Conservation (phyloP, 2,888 invertebrate species). For the Phoenoteleia sp. region DNA sequence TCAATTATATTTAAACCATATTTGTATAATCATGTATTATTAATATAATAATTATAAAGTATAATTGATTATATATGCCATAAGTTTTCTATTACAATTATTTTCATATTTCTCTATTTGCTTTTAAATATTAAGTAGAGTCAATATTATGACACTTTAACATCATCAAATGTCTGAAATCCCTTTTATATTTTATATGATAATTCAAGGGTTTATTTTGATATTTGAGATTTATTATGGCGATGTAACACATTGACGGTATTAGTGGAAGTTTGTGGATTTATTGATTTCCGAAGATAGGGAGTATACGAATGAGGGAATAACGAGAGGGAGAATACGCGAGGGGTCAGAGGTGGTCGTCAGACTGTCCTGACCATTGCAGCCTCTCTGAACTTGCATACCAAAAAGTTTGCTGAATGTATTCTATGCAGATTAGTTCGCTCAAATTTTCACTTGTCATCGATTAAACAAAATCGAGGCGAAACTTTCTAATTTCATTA, state of each 20-base stretch:
- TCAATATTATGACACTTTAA: too few relatives aligned
- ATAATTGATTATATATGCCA: too few relatives aligned
- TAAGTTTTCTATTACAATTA: too few relatives aligned
- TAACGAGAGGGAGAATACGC: conserved; percentile 70
- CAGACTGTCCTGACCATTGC: conserved; percentile 68
- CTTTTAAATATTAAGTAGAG: too few relatives aligned
- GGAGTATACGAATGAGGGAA: conserved; percentile 75
- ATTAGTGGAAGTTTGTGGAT: conserved; percentile 49
- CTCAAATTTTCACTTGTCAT: conserved; percentile 10
- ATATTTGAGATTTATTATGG: conserved; percentile 35
- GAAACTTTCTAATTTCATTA: neutral
- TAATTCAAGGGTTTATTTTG: too few relatives aligned
- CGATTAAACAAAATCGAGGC: neutral
- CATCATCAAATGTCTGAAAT: too few relatives aligned
- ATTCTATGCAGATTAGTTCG: conserved; percentile 35
- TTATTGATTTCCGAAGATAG: conserved; percentile 81
- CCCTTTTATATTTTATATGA: too few relatives aligned
- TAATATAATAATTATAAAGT: too few relatives aligned
- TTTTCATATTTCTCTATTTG: too few relatives aligned
- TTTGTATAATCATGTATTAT: too few relatives aligned
- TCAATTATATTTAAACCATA: too few relatives aligned
- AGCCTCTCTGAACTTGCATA: conserved; percentile 52
- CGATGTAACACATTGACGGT: conserved; percentile 40
- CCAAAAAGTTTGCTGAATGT: conserved; percentile 42
- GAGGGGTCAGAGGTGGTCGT: conserved; percentile 67